phyloP scores from a whole-genome alignment of 2,888 invertebrate genomes.

The Crepidodera aurea region DNA sequence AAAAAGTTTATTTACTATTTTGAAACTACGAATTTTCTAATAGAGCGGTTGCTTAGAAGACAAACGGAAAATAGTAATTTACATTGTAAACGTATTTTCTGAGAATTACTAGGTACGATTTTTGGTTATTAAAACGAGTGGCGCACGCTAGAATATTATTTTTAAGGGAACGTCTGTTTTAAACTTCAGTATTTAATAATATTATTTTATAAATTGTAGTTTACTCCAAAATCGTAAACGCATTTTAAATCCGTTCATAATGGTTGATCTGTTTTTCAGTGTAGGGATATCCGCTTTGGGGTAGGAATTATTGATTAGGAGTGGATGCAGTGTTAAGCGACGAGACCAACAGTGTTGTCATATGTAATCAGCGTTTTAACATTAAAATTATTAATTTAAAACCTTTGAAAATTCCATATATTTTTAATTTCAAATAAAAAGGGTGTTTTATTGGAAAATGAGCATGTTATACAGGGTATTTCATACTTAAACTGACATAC shows the following conservation, averaged over 20 bases:
- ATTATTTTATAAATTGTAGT: not conserved
- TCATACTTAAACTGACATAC: too few relatives aligned
- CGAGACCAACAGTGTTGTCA: conserved; percentile 27
- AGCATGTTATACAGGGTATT: too few relatives aligned
- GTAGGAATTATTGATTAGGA: conserved; percentile 31
- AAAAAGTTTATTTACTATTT: conserved; percentile 16
- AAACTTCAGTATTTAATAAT: not conserved
- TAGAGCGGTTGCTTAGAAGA: conserved; percentile 19
- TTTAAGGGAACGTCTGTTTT: not conserved
- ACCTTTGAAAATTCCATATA: too few relatives aligned
- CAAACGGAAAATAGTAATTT: conserved; percentile 9
- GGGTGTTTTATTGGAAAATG: too few relatives aligned
- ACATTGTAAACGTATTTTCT: not conserved
- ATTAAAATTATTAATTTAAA: too few relatives aligned
- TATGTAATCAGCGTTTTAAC: not conserved
- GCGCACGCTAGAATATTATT: not conserved
- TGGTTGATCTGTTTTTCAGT: conserved; percentile 4
- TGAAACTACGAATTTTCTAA: conserved; percentile 23
- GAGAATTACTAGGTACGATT: conserved; percentile 8
- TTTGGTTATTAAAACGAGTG: not conserved
- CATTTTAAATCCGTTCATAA: not conserved
- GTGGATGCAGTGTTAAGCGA: conserved; percentile 18
- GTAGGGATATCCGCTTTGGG: conserved; percentile 24
- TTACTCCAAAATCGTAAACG: too few relatives aligned
- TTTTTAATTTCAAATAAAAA: too few relatives aligned